A percentile compares a stretch with the other conserved stretches of the same genome.
These are phyloP conservation scores for Neodiprion lecontei DNA, from an alignment of 1,140 invertebrate species.

Conservation along the genomic window DNA sequence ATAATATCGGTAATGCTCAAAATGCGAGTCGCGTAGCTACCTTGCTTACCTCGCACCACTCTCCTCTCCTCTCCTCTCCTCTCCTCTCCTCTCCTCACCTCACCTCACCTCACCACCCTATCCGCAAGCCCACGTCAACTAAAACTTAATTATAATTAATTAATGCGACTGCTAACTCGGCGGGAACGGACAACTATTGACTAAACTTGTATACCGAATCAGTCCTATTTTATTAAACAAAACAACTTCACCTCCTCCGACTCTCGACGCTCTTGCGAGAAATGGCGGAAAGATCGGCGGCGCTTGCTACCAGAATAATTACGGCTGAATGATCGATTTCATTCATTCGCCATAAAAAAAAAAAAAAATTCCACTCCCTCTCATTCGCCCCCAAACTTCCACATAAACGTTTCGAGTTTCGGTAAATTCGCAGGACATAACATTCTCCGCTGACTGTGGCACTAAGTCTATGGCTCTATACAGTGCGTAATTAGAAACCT, in stretches of 20 bases:
- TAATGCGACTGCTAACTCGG: conserved; percentile 66
- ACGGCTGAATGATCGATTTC: too few species aligned
- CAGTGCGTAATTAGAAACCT: conserved; percentile 67
- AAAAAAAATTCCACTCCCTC: not conserved
- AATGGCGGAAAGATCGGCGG: too few species aligned
- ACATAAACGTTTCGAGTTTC: not conserved
- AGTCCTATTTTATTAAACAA: not conserved
- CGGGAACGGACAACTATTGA: conserved; percentile 51
- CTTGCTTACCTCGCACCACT: conserved; percentile 49
- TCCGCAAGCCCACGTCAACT: conserved; percentile 68
- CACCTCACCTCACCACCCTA: too few species aligned
- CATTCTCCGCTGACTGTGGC: conserved; percentile 38
- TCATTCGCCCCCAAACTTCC: not conserved
- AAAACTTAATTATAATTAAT: conserved; percentile 83
- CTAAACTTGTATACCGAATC: conserved; percentile 15
- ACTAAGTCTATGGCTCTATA: conserved; percentile 61
- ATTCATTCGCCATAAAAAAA: not conserved
- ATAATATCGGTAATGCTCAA: conserved; percentile 62
- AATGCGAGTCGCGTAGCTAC: conserved; percentile 58
- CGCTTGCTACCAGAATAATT: too few species aligned
- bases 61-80: conserved; percentile 27
- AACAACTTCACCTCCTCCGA: too few species aligned
- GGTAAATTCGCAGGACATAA: conserved; percentile 35
- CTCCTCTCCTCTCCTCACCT: conserved; percentile 41
- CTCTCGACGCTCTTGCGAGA: too few species aligned